Base-by-base conservation (phyloP, 1,140 invertebrate species). In the Schlechtendalia chinensis region DNA sequence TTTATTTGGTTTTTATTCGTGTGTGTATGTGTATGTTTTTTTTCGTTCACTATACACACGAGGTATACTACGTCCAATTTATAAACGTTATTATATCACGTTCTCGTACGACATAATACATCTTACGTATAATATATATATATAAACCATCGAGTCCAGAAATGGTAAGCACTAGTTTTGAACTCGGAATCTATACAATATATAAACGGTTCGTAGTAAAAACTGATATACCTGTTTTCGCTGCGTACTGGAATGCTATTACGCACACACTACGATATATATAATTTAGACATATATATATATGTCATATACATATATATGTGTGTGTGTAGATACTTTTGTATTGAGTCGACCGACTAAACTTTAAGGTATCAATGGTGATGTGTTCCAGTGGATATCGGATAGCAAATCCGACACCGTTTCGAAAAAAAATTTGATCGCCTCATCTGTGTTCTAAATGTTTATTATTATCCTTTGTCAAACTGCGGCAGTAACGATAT, bases 71-170 rank as follows among this genome's bases (percentile, higher is more conserved):
- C 47, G 47, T 77, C 74, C 58, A 77, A 77, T 77, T 77, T 77
- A 77, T 61, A 59, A 61, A 77, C 74, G 56, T 77, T 61, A 39
- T 39, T 39, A 56, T 75, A 27, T 75, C 72, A 58, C 72, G 72
- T 75, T 58, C 53, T n/a, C 72, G 53, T 56, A 61, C 39, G 45
- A 29, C 39, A 39, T 39, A 39, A 39, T 39, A 39, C 32, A 8
- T n/a, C n/a, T n/a, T 39, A 39, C 32, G 32, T 39, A 39, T 8
- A 39, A 8, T 39, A 39, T 39, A 39, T 39, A 8, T 39, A 39
- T 39, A 8, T 39, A 39, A 39, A 39, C 32, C 32, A 61, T 61
- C 74, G 61, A 56, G 74, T 77, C 56, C 58, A 61, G 74, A 59
- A 59, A 77, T 45, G 74, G 58, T 61, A 77, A 77, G 47, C 58